Evolutionary conservation across 2,888 invertebrate genomes (phyloP), one percentile per base, ranked within the genome.

Genomic region (Hirtodrosophila duncani): DNA sequence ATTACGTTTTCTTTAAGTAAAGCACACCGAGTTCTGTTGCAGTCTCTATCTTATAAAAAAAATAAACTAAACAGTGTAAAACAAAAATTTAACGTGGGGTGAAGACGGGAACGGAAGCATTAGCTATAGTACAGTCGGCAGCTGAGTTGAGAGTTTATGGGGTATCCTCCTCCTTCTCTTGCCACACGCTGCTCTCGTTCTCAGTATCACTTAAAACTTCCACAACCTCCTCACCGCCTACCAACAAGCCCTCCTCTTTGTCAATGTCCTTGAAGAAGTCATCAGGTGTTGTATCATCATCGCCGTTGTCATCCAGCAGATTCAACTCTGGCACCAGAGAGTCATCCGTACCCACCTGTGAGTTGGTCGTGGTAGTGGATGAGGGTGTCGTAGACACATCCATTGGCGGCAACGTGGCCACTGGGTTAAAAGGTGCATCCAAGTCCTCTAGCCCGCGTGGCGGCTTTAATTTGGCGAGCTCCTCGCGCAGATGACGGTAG

Each of bases 401-500:
- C 70, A 83, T 78, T 6, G 82, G 79, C 2, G 84, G 80, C 13
- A 85, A 43, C 3, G 83, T 81, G 6, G 84, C 84, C 50, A 81
- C 81, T 2, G 86, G 84, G 67, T 88, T 88, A 34, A 89, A 85
- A 5, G 88, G 91, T 82, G 91, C 91, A 77, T 90, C 91, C 71
- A 93, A 86, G 77, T 93, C 93, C 85, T 92, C 92, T 34, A 93
- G 87, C 8, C 93, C 93, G 30, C 91, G 88, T 3, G 96, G 96
- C 20, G 93, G 91, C 79, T 92, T 91, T 84, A 97, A 88, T 88
- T 94, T 95, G 59, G 91, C 90, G 68, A 97, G 88, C 87, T 96
- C 96, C 85, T 96, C 96, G 75, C 94, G 92, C 61, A 97, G 88
- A 83, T 94, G 92, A 67, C 92, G 91, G 86, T 93, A 94, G 85